Conservation (phyloP, 2,888 invertebrate species). For the Archaeoteleia sp. region DNA sequence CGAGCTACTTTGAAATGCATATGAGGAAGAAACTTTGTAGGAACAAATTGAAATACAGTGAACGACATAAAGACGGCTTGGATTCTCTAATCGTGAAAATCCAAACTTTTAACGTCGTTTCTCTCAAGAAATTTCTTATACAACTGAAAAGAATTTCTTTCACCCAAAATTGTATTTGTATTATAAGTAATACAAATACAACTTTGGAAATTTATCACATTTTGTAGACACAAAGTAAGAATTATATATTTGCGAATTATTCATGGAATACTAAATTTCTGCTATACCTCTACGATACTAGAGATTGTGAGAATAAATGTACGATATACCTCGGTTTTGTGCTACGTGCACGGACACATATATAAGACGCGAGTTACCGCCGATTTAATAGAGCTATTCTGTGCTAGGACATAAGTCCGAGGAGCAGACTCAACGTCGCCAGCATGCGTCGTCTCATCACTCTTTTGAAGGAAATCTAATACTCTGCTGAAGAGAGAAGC, state of each 20-base stretch:
- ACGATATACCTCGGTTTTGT: constrained; percentile 15
- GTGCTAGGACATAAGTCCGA: constrained; percentile 38
- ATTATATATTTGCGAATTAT: constrained; percentile 4
- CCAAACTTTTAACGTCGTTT: not conserved
- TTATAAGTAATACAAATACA: too few species aligned
- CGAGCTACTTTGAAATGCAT: not conserved
- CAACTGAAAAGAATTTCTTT: not conserved
- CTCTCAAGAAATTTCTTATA: not conserved
- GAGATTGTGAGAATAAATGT: constrained; percentile 27
- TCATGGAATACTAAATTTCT: constrained; percentile 22
- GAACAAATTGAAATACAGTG: constrained; percentile 6
- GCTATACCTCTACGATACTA: too few species aligned
- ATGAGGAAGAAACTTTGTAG: not conserved
- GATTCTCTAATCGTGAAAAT: constrained; percentile 1
- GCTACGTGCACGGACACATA: constrained; percentile 12
- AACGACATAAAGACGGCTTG: constrained; percentile 4
- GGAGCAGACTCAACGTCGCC: constrained; percentile 58
- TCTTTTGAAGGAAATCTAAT: constrained; percentile 53
- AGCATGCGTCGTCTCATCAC: constrained; percentile 42
- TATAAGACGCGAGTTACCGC: constrained; percentile 27
- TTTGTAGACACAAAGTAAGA: not conserved
- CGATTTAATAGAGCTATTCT: constrained; percentile 44
- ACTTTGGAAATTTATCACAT: not conserved
- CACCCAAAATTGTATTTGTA: too few species aligned
- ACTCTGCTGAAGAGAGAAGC: constrained; percentile 57